Conservation (phyloP, 2,888 invertebrate species). For the Opisthograptis luteolata region DNA sequence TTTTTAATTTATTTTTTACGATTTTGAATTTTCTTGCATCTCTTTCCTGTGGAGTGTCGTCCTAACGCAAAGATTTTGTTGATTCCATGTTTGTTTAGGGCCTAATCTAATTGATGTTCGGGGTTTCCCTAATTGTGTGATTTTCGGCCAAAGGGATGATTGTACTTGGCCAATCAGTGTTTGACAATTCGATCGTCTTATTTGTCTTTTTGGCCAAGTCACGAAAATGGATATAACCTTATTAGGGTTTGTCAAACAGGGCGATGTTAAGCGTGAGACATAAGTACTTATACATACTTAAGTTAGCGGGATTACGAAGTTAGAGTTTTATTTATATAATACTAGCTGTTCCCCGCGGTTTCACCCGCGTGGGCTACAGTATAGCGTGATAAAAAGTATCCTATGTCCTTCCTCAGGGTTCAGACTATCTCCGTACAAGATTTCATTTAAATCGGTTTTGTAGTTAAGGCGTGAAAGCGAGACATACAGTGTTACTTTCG, state of each 20-base stretch:
- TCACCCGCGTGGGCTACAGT: no score
- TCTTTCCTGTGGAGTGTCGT: background rate
- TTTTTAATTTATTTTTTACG: no score
- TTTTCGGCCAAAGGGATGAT: constrained; percentile 26
- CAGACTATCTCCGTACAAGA: no score
- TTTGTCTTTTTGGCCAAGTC: constrained; percentile 21
- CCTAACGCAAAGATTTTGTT: constrained; percentile 35
- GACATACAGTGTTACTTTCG: no score
- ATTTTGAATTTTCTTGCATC: no score
- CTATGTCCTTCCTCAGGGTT: no score
- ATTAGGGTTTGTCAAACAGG: background rate
- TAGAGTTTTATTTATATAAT: no score
- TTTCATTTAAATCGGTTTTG: no score
- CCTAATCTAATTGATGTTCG: constrained; percentile 38
- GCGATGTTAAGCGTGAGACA: background rate
- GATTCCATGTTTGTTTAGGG: constrained; percentile 39
- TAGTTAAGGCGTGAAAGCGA: no score
- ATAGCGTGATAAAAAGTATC: no score
- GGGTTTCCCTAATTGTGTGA: constrained; percentile 37
- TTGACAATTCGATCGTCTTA: constrained; percentile 23
- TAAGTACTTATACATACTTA: background rate
- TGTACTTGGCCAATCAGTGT: constrained; percentile 32
- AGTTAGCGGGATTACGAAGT: no score
- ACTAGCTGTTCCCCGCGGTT: no score
- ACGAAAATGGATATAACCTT: constrained; percentile 15